Conservation (phyloP, 2,888 invertebrate genomes). For the Lasioglossum oenotherae region DNA sequence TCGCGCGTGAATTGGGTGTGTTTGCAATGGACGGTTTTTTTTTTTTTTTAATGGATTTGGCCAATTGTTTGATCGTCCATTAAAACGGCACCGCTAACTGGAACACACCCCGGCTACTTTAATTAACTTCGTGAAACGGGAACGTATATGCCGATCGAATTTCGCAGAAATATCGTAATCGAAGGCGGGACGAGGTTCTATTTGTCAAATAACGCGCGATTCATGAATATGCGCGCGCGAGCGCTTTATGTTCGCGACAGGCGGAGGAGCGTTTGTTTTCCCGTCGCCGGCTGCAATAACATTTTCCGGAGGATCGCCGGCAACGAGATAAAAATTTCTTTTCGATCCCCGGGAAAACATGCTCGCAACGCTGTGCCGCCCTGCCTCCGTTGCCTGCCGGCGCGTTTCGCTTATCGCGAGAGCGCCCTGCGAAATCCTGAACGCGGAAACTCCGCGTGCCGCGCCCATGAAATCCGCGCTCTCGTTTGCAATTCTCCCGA, state of each 20-base stretch:
- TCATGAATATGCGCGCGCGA: conserved; percentile 9
- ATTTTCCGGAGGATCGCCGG: not conserved
- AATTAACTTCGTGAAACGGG: conserved; percentile 36
- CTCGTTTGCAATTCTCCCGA: conserved; percentile 61
- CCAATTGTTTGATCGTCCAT: conserved; percentile 20
- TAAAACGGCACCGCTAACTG: conserved; percentile 11
- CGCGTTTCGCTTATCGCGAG: not conserved
- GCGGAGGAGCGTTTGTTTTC: not conserved
- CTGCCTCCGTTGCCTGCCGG: too few species aligned
- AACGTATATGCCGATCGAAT: not conserved
- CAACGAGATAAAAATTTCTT: conserved; percentile 14
- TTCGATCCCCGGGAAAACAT: not conserved
- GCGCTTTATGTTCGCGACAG: not conserved
- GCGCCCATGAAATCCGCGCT: conserved; percentile 56
- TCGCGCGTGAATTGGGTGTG: not conserved
- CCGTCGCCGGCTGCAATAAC: conserved; percentile 23
- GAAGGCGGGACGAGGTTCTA: conserved; percentile 4
- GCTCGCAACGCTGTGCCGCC: not conserved
- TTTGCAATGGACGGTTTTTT: not conserved
- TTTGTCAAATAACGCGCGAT: conserved; percentile 29
- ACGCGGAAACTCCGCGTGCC: not conserved
- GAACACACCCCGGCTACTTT: conserved; percentile 16
- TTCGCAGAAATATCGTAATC: conserved; percentile 18
- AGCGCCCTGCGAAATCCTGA: conserved; percentile 3
- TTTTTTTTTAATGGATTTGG: not conserved